Base-by-base conservation (phyloP, 2,888 invertebrate species). In the Neoascia interrupta region DNA sequence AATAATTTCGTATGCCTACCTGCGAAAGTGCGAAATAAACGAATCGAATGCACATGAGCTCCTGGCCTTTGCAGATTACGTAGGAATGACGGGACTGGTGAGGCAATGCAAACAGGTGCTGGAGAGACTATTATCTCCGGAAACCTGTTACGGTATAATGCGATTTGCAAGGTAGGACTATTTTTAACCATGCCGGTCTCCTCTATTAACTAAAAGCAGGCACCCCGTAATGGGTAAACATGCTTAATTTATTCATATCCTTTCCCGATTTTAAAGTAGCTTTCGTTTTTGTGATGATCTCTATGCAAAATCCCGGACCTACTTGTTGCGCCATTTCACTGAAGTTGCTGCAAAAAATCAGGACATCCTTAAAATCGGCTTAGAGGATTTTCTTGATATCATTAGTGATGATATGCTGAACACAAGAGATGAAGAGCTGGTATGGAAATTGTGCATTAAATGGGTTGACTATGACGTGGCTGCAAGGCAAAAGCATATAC, bases 391-490 rank as follows among this genome's bases (percentile, higher is more conserved):
- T 19, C 91, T 92, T 73, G 91, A 92, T 60, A 92, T 97, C 53
- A 93, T 97, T 79, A 92, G 94, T 45, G 94, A 94, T 54, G 96
- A 97, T 85, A 94, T 96, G 85, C 89, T 97, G 26, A 96, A 96
- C 86, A 95, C 95, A 0, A 94, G 95, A 83, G 95, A 93, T 84
- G 97, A 97, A 86, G 96, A 96, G 86, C 91, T 92, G 0, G 96
- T 96, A 0, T 96, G 96, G 96, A 95, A 96, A 85, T 91, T 94
- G 23, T 94, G 96, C 15, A 87, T 97, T 56, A 92, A 94, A 45
- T 97, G 97, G 97, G 95, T 97, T 66, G 93, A 96, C 84, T 91
- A 93, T 82, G 93, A 95, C 83, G 92, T 94, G 0, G 92, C 93
- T 16, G 89, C 89, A 13, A 92, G 97, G 43, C 94, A 93, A 88